These are phyloP conservation scores for Stegophylla sp. DNA, from an alignment of 2,888 invertebrate species.

Conservation along the genomic window DNA sequence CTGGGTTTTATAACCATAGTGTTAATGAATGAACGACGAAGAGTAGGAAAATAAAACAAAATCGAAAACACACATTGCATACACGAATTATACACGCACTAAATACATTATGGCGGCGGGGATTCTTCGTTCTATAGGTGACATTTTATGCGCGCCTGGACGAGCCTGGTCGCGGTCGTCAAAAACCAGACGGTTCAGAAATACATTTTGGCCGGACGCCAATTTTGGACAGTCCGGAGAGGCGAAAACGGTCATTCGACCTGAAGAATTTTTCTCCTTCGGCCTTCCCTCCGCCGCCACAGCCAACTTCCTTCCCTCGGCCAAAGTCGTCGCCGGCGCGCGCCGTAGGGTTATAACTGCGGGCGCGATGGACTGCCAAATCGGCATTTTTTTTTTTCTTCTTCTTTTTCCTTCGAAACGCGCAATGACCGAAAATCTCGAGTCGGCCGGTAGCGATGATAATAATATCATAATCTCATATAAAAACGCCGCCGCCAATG, in stretches of 20 bases:
- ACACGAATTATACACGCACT: too few species aligned
- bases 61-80: neutral
- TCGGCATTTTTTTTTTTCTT: neutral
- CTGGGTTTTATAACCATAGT: neutral
- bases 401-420: neutral
- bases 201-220: slow-evolving; percentile 49
- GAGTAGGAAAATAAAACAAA: neutral
- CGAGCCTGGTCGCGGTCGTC: slow-evolving; percentile 29
- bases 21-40: slow-evolving; percentile 2
- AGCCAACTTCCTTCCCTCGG: neutral
- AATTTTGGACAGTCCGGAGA: slow-evolving; percentile 54
- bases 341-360: slow-evolving; percentile 19
- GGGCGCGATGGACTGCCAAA: slow-evolving; percentile 31
- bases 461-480: too few species aligned
- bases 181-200: slow-evolving; percentile 51
- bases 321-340: too few species aligned
- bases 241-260: slow-evolving; percentile 53
- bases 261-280: slow-evolving; percentile 47
- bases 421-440: neutral
- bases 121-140: slow-evolving; percentile 38
- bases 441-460: neutral
- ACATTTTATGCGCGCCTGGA: slow-evolving; percentile 27
- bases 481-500: neutral
- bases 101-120: neutral
- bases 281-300: neutral